phyloP scores from a whole-genome alignment of 2,888 invertebrate genomes.

The Coleophora deauratella region DNA sequence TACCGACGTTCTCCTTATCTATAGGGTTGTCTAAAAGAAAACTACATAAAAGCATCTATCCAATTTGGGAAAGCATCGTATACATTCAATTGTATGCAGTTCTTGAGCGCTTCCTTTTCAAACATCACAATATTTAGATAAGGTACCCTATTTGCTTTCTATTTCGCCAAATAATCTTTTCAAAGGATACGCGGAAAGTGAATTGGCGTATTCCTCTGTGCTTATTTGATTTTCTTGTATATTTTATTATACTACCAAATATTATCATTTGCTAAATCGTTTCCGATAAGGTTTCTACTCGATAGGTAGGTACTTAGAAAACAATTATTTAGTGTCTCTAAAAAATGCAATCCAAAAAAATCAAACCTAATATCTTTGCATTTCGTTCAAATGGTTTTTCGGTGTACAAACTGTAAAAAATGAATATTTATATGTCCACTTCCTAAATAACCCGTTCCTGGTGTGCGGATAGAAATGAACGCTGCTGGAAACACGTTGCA shows the following conservation, averaged over 20 bases:
- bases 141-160: constrained; percentile 45
- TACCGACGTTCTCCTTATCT: background rate
- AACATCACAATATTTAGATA: constrained; percentile 40
- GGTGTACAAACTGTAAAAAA: constrained; percentile 26
- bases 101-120: constrained; percentile 21
- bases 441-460: constrained; percentile 33
- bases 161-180: constrained; percentile 41
- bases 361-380: no score
- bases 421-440: constrained; percentile 40
- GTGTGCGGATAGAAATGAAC: constrained; percentile 30
- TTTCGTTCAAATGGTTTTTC: background rate
- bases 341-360: no score
- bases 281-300: background rate
- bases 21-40: constrained; percentile 17
- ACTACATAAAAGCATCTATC: constrained; percentile 31
- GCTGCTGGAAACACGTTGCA: constrained; percentile 20
- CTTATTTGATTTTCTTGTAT: constrained; percentile 11
- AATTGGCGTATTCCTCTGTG: constrained; percentile 17
- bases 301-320: no score
- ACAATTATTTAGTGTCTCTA: no score
- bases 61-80: constrained; percentile 30
- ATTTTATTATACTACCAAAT: constrained; percentile 22
- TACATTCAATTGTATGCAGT: constrained; percentile 24
- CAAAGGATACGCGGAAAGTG: constrained; percentile 28
- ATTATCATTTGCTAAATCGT: constrained; percentile 21